These are phyloP conservation scores for Virgularia gustaviana DNA, from an alignment of 92 coral and sea anemone genomes.

Conservation along the genomic window DNA sequence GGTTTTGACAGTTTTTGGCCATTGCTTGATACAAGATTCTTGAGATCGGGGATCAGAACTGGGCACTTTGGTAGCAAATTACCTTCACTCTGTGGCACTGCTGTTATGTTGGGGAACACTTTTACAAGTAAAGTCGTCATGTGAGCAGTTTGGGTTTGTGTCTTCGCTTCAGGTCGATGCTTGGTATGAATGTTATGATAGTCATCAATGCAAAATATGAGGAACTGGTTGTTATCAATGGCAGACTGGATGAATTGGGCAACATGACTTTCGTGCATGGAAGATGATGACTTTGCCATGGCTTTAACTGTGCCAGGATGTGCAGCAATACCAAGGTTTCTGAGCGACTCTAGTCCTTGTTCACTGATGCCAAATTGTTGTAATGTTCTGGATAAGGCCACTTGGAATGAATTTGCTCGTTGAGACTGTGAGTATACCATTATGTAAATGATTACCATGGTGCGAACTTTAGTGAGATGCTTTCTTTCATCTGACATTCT, in stretches of 20 bases:
- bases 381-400: not conserved
- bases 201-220: conserved; percentile 15
- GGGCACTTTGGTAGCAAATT: not conserved
- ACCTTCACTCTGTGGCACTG: not conserved
- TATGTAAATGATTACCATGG: conserved; percentile 6
- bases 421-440: conserved; percentile 25
- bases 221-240: not conserved
- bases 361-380: conserved; percentile 32
- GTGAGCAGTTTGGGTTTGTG: conserved; percentile 21
- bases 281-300: not conserved
- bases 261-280: not conserved
- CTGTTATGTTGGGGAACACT: conserved; percentile 18
- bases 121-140: conserved; percentile 13
- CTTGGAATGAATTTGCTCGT: conserved; percentile 20
- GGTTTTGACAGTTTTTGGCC: not conserved
- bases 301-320: conserved; percentile 19
- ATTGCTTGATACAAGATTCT: not conserved
- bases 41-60: not conserved
- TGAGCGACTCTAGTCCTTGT: conserved; percentile 5
- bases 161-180: conserved; percentile 17
- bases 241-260: not conserved
- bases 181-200: conserved; percentile 24
- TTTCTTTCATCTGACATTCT: conserved; percentile 7
- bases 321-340: conserved; percentile 15
- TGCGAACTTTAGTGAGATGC: not conserved